Evolutionary conservation across 2,797 vertebrate genomes (phyloP), one percentile per base, ranked within the genome.

Genomic region (Sebastes itinus): DNA sequence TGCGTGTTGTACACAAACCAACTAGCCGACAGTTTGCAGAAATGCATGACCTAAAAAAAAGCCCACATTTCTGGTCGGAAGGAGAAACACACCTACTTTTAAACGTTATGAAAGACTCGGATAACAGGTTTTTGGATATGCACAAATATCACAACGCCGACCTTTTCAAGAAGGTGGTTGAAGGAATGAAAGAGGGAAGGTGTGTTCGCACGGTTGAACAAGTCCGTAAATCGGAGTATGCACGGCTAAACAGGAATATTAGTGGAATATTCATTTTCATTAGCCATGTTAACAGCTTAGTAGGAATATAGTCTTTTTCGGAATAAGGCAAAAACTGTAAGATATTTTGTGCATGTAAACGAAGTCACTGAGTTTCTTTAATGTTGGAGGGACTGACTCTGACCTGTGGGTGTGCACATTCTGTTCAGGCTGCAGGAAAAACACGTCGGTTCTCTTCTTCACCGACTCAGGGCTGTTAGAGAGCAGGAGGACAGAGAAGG

Each of bases 341-440:
- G 0, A 42, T 42, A 42, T 42, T 42, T 42, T 42, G 38, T 42
- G 38, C 38, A 42, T 42, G 38, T 42, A 42, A 14, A 42, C 13
- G 13, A 14, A 42, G 13, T 14, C 38, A 14, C 38, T 42, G 38
- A 42, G 38, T 42, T 42, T 42, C 38, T 42, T 70, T n/a, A 4
- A n/a, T 7, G n/a, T 42, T 10, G n/a, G 13, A 42, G 14, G 14
- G 58, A 68, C 35, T 8, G 56, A 35, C 38, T 78, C 88, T 90
- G 75, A 94, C 91, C 92, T 94, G 78, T 90, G 69, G 8, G 92
- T 93, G 87, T 93, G 86, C 55, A 94, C 90, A 7, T 85, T 83
- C 82, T 95, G 93, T 88, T 98, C 97, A 0, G 98, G 98, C 78
- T 98, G 98, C 82, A 99, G 96, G 94, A 99, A 99, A 93, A 99